Evolutionary conservation across 2,797 vertebrate species (phyloP), one percentile per base, ranked within the genome.

Genomic region (Cygnus olor): DNA sequence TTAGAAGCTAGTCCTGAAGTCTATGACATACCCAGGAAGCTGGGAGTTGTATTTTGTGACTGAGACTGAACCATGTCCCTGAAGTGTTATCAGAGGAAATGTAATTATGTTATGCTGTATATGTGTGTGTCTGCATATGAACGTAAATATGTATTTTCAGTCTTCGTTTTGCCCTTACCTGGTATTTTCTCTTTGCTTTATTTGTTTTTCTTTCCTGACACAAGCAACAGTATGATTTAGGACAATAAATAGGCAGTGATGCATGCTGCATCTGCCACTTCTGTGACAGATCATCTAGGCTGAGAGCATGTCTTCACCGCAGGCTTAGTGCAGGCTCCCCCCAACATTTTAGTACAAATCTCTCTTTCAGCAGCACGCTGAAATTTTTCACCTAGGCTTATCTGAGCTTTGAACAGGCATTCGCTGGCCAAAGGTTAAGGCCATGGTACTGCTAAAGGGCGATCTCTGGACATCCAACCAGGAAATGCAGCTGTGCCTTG

Each of bases 401-500:
- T 42, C n/a, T 80, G 65, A 94, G 49, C 61, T 89, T 70, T 57
- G 57, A 68, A 27, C 15, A 64, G 44, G 22, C 1, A 5, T 49
- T 61, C 92, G 18, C 57, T 80, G 53, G 34, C 44, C 30, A 40
- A 2, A 81, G 61, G 45, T 45, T 85, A 32, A 85, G 91, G 44
- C 22, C 60, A 56, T 32, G 34, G 17, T 58, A 6, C 32, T 84
- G 66, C 85, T 53, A 57, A 68, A 70, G 17, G 38, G 22, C 1
- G 1, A 5, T 30, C 34, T 56, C 57, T 56, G 45, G 72, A 47
- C 4, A 3, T 38, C n/a, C 1, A 1, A 10, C 5, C 28, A 4
- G 3, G 21, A 24, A 32, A 47, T 18, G 16, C 15, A 56, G 51
- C 24, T 2, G 1, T 74, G 47, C 44, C 0, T 0, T 27, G 38